Conservation (phyloP, 2,797 vertebrate species). For the Alcedo quadribrachys region DNA sequence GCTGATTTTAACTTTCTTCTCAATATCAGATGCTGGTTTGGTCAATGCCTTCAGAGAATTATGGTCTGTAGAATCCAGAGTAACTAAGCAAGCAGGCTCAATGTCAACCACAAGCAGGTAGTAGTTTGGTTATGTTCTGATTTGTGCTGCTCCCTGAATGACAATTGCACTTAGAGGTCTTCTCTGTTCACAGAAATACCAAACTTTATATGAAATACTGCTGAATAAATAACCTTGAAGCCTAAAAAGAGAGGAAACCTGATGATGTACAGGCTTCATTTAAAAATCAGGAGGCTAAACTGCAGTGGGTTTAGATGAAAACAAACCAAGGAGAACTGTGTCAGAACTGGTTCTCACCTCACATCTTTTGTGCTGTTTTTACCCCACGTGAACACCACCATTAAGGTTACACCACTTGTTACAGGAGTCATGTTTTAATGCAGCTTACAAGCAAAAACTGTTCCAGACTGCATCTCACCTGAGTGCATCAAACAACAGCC, state of each 20-base stretch:
- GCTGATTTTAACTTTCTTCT: neutral
- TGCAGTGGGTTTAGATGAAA: neutral
- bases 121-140: neutral
- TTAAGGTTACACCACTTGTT: neutral
- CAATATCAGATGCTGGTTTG: neutral
- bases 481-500: neutral
- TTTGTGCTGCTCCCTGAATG: neutral
- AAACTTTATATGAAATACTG: neutral
- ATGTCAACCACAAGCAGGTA: neutral
- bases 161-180: neutral
- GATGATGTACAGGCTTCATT: neutral
- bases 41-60: neutral
- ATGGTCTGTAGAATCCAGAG: neutral
- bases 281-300: neutral
- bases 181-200: neutral
- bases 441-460: constrained; percentile 14
- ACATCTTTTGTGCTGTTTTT: neutral
- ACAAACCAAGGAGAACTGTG: no score
- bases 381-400: neutral
- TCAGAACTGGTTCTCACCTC: neutral
- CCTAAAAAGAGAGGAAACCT: neutral
- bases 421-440: neutral
- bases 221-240: neutral
- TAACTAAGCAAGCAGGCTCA: neutral
- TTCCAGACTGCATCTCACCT: neutral